Base-by-base conservation (phyloP, 2,888 invertebrate species). In the Dasypogon diadema region DNA sequence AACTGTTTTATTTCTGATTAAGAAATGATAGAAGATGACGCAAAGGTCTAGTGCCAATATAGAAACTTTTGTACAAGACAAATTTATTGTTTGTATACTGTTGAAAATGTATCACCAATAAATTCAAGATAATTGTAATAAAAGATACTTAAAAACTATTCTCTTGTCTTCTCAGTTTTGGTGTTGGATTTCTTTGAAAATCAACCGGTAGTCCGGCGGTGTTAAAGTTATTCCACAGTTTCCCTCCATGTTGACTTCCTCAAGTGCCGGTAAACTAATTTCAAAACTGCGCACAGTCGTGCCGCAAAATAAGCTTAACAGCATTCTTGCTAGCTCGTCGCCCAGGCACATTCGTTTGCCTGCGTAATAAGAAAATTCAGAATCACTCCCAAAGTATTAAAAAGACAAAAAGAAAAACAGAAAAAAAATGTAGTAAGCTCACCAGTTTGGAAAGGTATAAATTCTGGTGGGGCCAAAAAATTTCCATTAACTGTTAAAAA, bases 341-440 rank as follows among this genome's bases (percentile, higher is more conserved):
- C 96, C 96, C 0, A 94, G 89, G 82, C 96, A 96, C 89, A 93
- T 92, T 34, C 95, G 89, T 83, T 94, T 94, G 18, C 94, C 94
- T 94, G 81, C 12, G 86, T 82, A n/a, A 48, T 82, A n/a, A 48
- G 1, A n/a, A 48, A 48, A 12, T 48, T 48, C n/a, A n/a, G 3
- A 70, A 70, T 46, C 30, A 12, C 4, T 48, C 54, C 12, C 42
- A 42, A 42, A 42, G n/a, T 60, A 37, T 60, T 72, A 26, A 63
- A 72, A 54, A 73, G 65, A 51, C 30, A 10, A 48, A 63, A 55
- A 56, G 24, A 22, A 46, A 48, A 72, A 72, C 42, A 24, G 51
- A 55, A 21, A 30, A 72, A 21, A 8, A 30, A 24, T 48, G 30
- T 24, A 74, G 48, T 30, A 63, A 24, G 78, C 82, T 84, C 83